phyloP scores from a whole-genome alignment of 2,888 invertebrate species.

The Eremobia ochroleuca region DNA sequence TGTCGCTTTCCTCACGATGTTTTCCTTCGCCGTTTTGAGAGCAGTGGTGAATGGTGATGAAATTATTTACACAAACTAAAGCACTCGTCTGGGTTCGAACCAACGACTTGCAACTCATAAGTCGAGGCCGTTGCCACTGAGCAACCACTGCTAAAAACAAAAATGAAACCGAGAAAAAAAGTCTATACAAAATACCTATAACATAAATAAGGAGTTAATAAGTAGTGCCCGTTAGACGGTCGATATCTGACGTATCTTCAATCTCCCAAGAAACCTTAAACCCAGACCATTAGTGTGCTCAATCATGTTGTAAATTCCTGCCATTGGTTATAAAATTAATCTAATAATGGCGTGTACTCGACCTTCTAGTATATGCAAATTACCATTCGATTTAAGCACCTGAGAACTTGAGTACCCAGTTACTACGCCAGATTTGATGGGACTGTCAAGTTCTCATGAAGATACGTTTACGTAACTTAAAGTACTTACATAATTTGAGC shows the following conservation, averaged over 20 bases:
- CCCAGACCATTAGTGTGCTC: neutral
- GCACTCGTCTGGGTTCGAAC: too few relatives aligned
- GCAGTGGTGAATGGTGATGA: too few relatives aligned
- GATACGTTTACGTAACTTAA: neutral
- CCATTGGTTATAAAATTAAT: slow-evolving; percentile 18
- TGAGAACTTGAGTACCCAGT: neutral
- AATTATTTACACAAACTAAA: too few relatives aligned
- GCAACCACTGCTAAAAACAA: neutral
- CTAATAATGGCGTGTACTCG: slow-evolving; percentile 1
- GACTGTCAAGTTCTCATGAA: slow-evolving; percentile 11
- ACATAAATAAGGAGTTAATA: neutral
- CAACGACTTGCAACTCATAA: too few relatives aligned
- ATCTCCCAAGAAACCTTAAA: slow-evolving; percentile 6
- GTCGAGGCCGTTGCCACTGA: too few relatives aligned
- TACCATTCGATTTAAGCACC: slow-evolving; percentile 15
- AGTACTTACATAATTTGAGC: slow-evolving; percentile 13
- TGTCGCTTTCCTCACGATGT: too few relatives aligned
- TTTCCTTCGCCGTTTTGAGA: too few relatives aligned
- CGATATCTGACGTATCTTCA: neutral
- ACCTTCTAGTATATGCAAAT: slow-evolving; percentile 2
- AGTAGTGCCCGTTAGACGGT: neutral
- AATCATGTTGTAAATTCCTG: slow-evolving; percentile 5
- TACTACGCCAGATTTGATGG: slow-evolving; percentile 15
- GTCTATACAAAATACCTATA: neutral
- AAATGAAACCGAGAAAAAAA: neutral